Evolutionary conservation across 2,888 invertebrate species (phyloP).

Genomic region (Chrysolina americana): DNA sequence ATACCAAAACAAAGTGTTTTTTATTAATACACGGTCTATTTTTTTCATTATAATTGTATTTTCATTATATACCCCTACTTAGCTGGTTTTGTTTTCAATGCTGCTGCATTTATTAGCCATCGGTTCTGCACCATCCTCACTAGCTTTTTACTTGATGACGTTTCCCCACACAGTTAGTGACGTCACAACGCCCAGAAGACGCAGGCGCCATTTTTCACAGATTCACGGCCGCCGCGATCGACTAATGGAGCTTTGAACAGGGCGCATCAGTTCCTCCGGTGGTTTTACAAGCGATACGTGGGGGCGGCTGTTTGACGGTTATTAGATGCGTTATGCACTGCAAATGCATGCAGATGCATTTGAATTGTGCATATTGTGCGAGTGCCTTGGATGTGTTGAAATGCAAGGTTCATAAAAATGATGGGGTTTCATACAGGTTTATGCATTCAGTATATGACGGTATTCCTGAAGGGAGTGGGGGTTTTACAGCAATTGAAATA

Average conservation of each 20-base stretch:
- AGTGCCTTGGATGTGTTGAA: slow-evolving; percentile 19
- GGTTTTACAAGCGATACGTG: slow-evolving; percentile 42
- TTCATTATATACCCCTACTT: not conserved
- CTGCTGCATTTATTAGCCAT: not conserved
- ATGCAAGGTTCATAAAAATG: slow-evolving; percentile 5
- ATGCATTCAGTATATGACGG: not conserved
- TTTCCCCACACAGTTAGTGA: slow-evolving; percentile 52
- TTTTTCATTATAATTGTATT: not conserved
- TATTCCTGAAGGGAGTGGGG: not conserved
- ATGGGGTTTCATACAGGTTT: slow-evolving; percentile 4
- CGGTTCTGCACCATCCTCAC: slow-evolving; percentile 29
- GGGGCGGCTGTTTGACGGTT: slow-evolving; percentile 41
- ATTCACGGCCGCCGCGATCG: slow-evolving; percentile 65
- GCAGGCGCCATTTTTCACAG: slow-evolving; percentile 60
- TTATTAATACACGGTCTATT: no score
- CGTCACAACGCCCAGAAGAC: slow-evolving; percentile 58
- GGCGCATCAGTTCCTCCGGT: slow-evolving; percentile 60
- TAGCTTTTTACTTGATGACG: slow-evolving; percentile 56
- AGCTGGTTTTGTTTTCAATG: not conserved
- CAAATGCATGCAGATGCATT: slow-evolving; percentile 38
- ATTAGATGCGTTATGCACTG: slow-evolving; percentile 48
- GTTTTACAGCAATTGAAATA: not conserved
- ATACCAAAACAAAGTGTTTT: no score
- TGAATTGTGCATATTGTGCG: not conserved
- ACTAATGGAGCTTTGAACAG: slow-evolving; percentile 61